Evolutionary conservation across 2,888 invertebrate genomes (phyloP), one percentile per base, ranked within the genome.

Genomic region (Scaeva pyrastri): DNA sequence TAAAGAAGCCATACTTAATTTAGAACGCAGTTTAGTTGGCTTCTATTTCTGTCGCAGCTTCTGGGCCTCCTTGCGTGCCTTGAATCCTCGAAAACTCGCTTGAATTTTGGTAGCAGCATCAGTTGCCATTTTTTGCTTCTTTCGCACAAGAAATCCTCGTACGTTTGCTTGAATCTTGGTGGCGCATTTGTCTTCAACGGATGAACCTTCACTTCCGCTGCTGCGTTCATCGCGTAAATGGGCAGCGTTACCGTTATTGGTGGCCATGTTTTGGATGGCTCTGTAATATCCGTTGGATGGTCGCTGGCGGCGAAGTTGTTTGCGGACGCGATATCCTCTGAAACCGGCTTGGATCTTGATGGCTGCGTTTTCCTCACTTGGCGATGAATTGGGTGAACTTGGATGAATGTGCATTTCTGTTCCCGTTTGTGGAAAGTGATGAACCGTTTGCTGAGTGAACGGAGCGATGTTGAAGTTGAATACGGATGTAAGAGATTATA

Each of bases 301-400:
- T 73, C 72, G 48, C n/a, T 88, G 76, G 79, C 68, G 68, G 43
- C 90, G 91, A 43, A 93, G 88, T 76, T 93, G 93, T 82, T 93
- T 93, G n/a, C 93, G 91, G 11, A 93, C 93, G 2, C 93, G 92
- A 88, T 94, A 94, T 1, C 94, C 94, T 36, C 94, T 92, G 89
- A 94, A 94, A 71, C 93, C 93, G 50, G 94, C 94, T 90, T 94
- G 94, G 70, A 94, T 94, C 89, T 93, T 94, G 12, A 93, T 93
- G 11, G 94, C 94, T 26, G 94, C 94, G 88, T 89, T 91, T 83
- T 92, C 92, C 89, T 92, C 92, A 62, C 88, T 88, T 68, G 89
- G 88, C 77, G 89, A 88, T 88, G 91, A 92, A 88, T 92, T 92
- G 12, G 92, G 92, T 60, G 92, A 92, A 85, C 91, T 92, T 50